Conservation (phyloP, 2,797 vertebrate species). For the Sebastiscus albofasciatus region DNA sequence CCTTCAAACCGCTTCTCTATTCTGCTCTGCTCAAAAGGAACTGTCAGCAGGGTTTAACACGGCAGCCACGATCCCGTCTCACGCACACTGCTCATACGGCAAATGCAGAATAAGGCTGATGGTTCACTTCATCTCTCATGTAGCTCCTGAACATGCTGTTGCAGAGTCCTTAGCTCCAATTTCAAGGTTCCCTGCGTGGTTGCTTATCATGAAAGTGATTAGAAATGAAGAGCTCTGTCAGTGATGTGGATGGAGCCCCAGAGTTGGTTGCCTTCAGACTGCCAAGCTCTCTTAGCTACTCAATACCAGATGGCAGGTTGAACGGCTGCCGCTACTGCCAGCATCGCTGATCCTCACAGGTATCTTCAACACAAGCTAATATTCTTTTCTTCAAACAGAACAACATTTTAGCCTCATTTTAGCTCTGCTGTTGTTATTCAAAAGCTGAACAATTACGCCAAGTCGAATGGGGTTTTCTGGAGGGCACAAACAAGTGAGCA, state of each 20-base stretch:
- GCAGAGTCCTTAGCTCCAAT: conserved; percentile 63
- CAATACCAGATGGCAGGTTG: conserved; percentile 61
- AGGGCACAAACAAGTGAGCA: conserved; percentile 31
- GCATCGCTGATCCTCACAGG: conserved; percentile 58
- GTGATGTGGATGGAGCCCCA: conserved; percentile 66
- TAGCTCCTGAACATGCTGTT: conserved; percentile 48
- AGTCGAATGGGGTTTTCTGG: conserved; percentile 41
- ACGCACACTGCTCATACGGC: conserved; percentile 42
- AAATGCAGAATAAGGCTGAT: conserved; percentile 52
- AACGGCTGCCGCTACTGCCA: conserved; percentile 56
- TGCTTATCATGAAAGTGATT: conserved; percentile 72
- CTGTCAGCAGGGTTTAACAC: conserved; percentile 63
- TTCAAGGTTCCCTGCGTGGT: conserved; percentile 66
- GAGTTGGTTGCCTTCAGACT: conserved; percentile 60
- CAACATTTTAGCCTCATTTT: conserved; percentile 34
- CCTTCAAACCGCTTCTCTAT: conserved; percentile 44
- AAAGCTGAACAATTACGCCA: conserved; percentile 30
- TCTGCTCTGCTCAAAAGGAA: conserved; percentile 51
- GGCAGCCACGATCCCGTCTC: conserved; percentile 45
- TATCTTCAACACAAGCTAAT: conserved; percentile 47
- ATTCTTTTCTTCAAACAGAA: conserved; percentile 50
- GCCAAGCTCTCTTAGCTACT: conserved; percentile 62
- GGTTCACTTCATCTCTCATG: conserved; percentile 59
- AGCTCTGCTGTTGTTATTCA: conserved; percentile 30
- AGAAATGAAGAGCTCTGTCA: conserved; percentile 72